Evolutionary conservation across 2,113 vertebrate species (phyloP), one percentile per base, ranked within the genome.

Genomic region (Upupa epops): DNA sequence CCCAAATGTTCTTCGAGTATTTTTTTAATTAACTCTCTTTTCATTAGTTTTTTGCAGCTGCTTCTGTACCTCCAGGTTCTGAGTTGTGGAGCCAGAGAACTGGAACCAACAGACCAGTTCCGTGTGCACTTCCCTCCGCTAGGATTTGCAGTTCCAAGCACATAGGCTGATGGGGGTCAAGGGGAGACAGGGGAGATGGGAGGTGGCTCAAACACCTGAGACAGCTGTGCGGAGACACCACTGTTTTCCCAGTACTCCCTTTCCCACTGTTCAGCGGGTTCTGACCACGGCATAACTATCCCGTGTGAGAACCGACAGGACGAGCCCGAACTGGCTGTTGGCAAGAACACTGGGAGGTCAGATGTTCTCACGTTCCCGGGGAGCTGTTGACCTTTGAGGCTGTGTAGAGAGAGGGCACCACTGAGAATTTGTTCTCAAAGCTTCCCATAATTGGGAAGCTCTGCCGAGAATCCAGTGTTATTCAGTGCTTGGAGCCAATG

Each of bases 41-140:
- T 88, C 26, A 34, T 92, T 88, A 15, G 51, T 76, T 69, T 58
- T 90, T 91, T 86, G 25, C 66, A 91, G 84, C 78, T 92, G 83
- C 68, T 90, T 90, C 51, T 72, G 3, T 95, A 68, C 64, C 71
- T 96, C 80, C 80, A 72, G 84, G 64, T 90, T 93, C 78, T 78
- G 42, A 36, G 34, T 64, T 63, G 49, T 63, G n/a, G 40, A 91
- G 65, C 51, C 60, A 83, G 76, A 42, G 54, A 54, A 32, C 31
- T 51, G 49, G 75, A 72, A 63, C 20, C 19, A 15, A 76, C 65
- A 80, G 49, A 83, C 48, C 0, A 1, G 51, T 29, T 88, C 16
- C 73, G n/a, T 46, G 11, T 1, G 1, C 13, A 14, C 5, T 85
- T 52, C 59, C 29, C 16, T 85, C 26, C 68, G 11, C 20, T 54